Conservation (phyloP, 2,113 vertebrate genomes). For the Trichechus manatus region DNA sequence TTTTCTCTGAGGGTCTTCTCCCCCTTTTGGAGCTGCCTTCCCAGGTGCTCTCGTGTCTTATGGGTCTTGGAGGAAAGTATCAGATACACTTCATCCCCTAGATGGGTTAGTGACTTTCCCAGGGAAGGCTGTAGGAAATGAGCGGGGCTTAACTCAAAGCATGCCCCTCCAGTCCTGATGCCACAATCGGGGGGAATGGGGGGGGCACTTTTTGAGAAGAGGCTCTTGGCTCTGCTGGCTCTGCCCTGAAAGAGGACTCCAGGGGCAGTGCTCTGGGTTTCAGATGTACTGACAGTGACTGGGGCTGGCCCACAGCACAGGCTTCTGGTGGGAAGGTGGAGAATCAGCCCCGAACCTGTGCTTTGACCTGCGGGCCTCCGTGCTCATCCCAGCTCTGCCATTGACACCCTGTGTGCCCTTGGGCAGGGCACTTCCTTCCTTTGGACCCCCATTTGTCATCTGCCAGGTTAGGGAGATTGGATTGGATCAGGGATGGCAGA, state of each 20-base stretch:
- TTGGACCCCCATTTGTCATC: background rate
- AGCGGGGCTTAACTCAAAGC: background rate
- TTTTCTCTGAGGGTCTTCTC: background rate
- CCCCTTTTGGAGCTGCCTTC: background rate
- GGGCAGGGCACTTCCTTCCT: background rate
- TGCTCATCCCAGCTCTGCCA: background rate
- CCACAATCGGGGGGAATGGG: no score
- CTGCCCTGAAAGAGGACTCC: no score
- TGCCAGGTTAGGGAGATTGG: background rate
- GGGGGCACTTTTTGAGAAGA: background rate
- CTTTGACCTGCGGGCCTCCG: background rate
- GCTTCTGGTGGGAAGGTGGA: background rate
- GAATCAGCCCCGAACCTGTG: background rate
- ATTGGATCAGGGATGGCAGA: background rate
- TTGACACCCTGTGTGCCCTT: background rate
- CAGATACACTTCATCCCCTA: background rate
- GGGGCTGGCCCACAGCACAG: background rate
- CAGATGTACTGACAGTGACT: background rate
- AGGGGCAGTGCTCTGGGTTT: background rate
- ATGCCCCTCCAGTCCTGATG: background rate
- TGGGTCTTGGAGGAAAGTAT: background rate
- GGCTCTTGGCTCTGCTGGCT: background rate
- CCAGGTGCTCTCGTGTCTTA: accelerated
- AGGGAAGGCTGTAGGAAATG: background rate
- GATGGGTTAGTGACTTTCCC: background rate